Evolutionary conservation across 2,113 vertebrate genomes (phyloP).

Genomic region (Chaetorhynchus papuensis): DNA sequence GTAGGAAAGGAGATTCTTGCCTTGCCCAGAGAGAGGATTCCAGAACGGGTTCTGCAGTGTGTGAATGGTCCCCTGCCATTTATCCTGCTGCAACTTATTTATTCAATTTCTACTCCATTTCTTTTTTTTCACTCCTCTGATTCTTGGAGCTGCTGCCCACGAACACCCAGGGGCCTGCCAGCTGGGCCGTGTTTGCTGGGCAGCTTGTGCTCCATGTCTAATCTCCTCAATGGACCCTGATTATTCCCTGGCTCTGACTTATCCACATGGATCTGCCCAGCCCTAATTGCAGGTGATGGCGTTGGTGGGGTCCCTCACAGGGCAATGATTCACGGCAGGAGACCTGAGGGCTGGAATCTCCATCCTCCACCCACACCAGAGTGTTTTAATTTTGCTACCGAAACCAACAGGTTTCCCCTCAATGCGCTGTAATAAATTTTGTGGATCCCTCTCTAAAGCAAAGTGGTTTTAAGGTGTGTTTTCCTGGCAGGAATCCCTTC

Average conservation of each 20-base stretch:
- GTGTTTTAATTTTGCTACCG: background rate
- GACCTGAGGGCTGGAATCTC: background rate
- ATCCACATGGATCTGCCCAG: background rate
- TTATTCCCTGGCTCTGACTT: background rate
- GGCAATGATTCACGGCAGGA: background rate
- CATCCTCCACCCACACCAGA: fast-evolving
- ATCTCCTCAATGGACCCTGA: background rate
- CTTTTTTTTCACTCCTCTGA: background rate
- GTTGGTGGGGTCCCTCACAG: background rate
- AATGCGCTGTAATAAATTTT: fast-evolving
- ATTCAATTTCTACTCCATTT: fast-evolving
- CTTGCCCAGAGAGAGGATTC: background rate
- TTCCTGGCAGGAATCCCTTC: background rate
- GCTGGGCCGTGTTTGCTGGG: background rate
- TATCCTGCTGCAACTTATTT: background rate
- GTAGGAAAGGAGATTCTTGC: background rate
- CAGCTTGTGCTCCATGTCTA: background rate
- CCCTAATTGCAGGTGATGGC: background rate
- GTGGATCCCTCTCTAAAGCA: background rate
- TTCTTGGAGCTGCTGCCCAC: background rate
- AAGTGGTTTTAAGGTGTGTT: background rate
- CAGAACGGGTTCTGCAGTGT: background rate
- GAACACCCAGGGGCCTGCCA: background rate
- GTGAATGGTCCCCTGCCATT: background rate
- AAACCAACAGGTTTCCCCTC: background rate